Percentiles rank a stretch among this genome's conserved stretches.
These are phyloP conservation scores for Oreotrochilus melanogaster DNA, from an alignment of 2,113 vertebrate species.

Conservation along the genomic window DNA sequence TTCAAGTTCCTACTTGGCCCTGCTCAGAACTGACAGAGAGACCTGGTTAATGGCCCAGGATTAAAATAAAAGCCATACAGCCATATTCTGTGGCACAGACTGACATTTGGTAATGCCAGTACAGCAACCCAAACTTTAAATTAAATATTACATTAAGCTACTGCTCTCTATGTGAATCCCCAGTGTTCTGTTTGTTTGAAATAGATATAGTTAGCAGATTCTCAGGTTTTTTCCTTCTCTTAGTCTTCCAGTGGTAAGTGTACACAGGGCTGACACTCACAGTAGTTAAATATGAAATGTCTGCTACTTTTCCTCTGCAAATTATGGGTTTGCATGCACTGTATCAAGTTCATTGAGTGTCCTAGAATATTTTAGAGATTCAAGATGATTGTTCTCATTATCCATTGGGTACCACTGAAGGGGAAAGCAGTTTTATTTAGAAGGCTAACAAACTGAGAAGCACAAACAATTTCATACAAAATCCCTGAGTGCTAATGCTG, in stretches of 20 bases:
- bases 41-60: neutral
- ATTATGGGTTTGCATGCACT: neutral
- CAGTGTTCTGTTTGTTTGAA: neutral
- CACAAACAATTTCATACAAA: neutral
- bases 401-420: neutral
- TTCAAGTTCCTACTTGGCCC: neutral
- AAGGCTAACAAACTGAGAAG: neutral
- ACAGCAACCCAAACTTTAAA: neutral
- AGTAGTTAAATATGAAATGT: neutral
- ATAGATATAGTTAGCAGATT: neutral
- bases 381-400: neutral
- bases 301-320: neutral
- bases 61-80: neutral
- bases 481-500: neutral
- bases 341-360: neutral
- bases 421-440: neutral
- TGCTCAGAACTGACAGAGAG: neutral
- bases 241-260: neutral
- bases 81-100: neutral
- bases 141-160: neutral
- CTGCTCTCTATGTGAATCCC: neutral
- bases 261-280: neutral
- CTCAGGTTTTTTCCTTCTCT: neutral
- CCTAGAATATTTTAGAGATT: neutral
- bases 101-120: neutral